Conservation (phyloP, 2,113 vertebrate species). For the Anoplopoma fimbria region DNA sequence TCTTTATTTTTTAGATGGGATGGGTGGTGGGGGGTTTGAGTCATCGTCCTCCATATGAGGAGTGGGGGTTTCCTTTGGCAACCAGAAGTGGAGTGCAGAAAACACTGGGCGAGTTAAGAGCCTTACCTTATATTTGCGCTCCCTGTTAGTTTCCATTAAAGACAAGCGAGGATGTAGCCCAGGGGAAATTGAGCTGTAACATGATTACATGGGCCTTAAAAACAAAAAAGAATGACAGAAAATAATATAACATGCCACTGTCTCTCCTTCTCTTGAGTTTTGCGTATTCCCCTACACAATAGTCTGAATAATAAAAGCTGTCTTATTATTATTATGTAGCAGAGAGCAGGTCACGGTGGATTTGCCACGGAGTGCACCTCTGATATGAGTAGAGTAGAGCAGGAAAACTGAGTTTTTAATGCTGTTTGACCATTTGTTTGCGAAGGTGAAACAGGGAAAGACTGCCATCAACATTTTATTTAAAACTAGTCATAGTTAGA, state of each 20-base stretch:
- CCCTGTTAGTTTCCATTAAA: constrained; percentile 36
- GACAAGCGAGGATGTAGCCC: constrained; percentile 23
- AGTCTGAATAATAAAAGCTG: constrained; percentile 1
- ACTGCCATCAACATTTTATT: background rate
- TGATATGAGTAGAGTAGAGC: background rate
- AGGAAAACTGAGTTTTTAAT: constrained; percentile 33
- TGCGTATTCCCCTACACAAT: background rate
- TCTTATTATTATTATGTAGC: constrained; percentile 5
- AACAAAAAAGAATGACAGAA: background rate
- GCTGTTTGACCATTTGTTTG: constrained; percentile 34
- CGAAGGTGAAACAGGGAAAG: background rate
- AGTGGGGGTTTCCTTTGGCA: constrained; percentile 46
- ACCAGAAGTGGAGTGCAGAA: constrained; percentile 39
- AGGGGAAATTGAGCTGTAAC: constrained; percentile 17
- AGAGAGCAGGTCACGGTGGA: constrained; percentile 8
- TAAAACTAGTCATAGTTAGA: background rate
- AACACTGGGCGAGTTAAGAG: background rate
- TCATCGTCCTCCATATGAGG: background rate
- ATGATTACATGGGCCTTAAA: background rate
- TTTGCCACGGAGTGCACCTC: background rate
- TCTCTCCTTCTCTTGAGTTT: background rate
- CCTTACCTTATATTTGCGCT: constrained; percentile 13
- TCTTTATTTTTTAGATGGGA: background rate
- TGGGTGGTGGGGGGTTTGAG: background rate
- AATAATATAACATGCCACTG: background rate